A percentile compares a stretch with the other conserved stretches of the same genome.
Conservation (phyloP, 2,888 invertebrate species). For the Tipula lateralis region DNA sequence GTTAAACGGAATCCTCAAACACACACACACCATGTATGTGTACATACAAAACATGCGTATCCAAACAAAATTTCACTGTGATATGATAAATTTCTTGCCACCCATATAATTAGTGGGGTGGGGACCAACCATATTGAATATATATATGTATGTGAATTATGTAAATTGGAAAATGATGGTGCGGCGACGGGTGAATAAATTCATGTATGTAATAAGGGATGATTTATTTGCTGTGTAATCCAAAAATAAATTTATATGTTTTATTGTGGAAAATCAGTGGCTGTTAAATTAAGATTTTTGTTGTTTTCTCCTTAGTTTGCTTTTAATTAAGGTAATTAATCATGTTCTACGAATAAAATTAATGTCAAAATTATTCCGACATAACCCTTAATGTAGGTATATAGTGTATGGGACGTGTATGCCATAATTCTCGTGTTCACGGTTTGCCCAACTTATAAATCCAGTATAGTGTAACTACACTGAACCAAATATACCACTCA, state of each 20-base stretch:
- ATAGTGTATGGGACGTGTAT: too few relatives aligned
- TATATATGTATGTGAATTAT: neutral
- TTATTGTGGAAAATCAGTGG: conserved; percentile 6
- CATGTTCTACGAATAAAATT: neutral
- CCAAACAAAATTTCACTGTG: neutral
- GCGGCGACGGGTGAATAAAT: neutral
- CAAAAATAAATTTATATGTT: neutral
- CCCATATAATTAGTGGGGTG: neutral
- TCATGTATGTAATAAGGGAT: neutral
- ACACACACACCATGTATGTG: too few relatives aligned
- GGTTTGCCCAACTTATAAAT: too few relatives aligned
- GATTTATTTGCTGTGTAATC: conserved; percentile 24
- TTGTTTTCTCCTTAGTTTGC: neutral
- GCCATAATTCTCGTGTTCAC: too few relatives aligned
- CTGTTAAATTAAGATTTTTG: conserved; percentile 24
- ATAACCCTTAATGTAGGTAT: too few relatives aligned
- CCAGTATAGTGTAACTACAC: too few relatives aligned
- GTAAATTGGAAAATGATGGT: neutral
- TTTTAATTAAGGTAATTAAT: conserved; percentile 1
- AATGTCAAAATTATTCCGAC: neutral
- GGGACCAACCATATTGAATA: neutral
- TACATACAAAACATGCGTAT: neutral
- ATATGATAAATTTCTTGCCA: neutral
- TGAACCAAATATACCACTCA: too few relatives aligned
- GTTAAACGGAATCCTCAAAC: neutral